Base-by-base conservation (phyloP, 2,113 vertebrate genomes). In the Callorhinus ursinus region DNA sequence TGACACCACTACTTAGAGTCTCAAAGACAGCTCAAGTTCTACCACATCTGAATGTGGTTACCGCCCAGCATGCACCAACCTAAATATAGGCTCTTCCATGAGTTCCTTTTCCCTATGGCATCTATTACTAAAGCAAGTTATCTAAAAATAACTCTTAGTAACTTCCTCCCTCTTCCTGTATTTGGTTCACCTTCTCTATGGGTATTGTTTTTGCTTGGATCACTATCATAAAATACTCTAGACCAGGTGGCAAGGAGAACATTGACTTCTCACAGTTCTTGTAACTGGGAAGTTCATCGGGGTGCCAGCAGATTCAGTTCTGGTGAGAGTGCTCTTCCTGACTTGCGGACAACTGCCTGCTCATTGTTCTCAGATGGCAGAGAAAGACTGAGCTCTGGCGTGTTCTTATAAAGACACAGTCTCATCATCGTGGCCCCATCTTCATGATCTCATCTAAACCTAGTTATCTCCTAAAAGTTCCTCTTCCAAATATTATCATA, bases 391-490 rank as follows among this genome's bases (percentile, higher is more conserved):
- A 46, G 3, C 16, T 65, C 49, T 55, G 26, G 4, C 10, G 4
- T 57, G 51, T 59, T 21, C 91, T 92, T 28, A 3, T 11, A 16
- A 28, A 4, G 26, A 15, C 7, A 12, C 14, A 7, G 79, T 22
- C 11, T 9, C 5, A 59, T 33, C 4, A 0, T 16, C 28, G 8
- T 11, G 39, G 4, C 12, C 6, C 1, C 12, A 7, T 4, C 53
- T 21, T 74, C 39, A 16, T 24, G 36, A 49, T 10, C 39, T 97
- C 26, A 65, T 53, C 19, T 59, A 59, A 94, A 28, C 8, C 0
- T 51, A 42, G 51, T 39, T 82, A 21, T 4, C 11, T 74, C 59
- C 3, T 36, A 51, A 74, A 72, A 1, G 1, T 15, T 5, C 15
- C 31, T 36, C 16, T 19, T 33, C 11, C 36, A 77, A 88, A 57